phyloP scores from a whole-genome alignment of 2,797 vertebrate species.

The Glyptemys insculpta region DNA sequence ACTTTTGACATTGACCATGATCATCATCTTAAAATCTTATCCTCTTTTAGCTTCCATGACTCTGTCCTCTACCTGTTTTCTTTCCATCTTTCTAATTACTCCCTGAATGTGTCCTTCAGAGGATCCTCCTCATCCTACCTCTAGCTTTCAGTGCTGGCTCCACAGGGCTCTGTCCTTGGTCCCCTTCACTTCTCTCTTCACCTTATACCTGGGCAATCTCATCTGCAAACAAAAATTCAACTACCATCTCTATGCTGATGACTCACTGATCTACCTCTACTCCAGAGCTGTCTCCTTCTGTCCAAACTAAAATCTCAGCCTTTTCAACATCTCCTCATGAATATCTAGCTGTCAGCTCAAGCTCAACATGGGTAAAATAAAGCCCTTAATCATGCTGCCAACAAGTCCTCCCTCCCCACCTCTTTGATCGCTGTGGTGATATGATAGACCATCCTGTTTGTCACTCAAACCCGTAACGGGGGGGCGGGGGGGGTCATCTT shows the following conservation, averaged over 20 bases:
- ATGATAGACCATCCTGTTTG: background rate
- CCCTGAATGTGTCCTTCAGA: background rate
- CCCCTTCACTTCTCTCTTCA: background rate
- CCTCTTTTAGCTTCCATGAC: fast-evolving
- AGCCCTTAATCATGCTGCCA: fast-evolving
- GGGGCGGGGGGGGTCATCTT: background rate
- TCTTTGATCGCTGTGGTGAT: no score
- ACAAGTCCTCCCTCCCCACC: background rate
- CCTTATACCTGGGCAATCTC: background rate
- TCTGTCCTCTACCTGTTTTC: background rate
- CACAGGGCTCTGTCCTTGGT: background rate
- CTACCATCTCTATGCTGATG: fast-evolving
- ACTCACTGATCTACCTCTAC: background rate
- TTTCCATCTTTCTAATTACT: fast-evolving
- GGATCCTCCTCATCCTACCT: fast-evolving
- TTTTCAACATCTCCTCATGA: background rate
- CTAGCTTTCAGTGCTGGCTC: fast-evolving
- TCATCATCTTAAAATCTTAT: background rate
- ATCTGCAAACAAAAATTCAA: fast-evolving
- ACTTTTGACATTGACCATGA: background rate
- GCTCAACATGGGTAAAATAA: fast-evolving
- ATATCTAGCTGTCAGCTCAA: fast-evolving
- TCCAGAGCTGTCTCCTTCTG: background rate
- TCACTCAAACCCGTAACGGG: fast-evolving
- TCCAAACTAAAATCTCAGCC: background rate